Evolutionary conservation across 2,113 vertebrate genomes (phyloP).

Genomic region (Hippocampus comes): DNA sequence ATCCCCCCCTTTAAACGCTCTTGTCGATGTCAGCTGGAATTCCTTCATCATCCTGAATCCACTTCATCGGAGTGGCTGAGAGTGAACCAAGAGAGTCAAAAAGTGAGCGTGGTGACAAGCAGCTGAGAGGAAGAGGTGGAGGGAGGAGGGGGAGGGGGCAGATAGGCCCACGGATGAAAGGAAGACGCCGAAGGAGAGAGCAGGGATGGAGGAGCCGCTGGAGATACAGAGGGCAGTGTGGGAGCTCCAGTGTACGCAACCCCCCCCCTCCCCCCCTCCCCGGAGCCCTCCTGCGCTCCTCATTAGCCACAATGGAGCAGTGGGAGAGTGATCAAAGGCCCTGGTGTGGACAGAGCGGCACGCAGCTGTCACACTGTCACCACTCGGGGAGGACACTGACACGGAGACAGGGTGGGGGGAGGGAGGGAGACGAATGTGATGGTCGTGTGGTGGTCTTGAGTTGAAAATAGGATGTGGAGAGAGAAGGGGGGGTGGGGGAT

Average conservation of each 20-base stretch:
- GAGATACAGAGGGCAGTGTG: slow-evolving; percentile 21
- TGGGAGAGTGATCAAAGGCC: slow-evolving; percentile 54
- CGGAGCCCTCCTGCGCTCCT: slow-evolving; percentile 37
- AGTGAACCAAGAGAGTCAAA: neutral
- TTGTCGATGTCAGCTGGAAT: neutral
- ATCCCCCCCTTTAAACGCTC: neutral
- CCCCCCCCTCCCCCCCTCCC: neutral
- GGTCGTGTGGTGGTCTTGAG: neutral
- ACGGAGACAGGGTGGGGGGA: slow-evolving; percentile 1
- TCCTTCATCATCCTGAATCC: neutral
- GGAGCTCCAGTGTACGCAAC: slow-evolving; percentile 6
- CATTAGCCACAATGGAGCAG: slow-evolving; percentile 55
- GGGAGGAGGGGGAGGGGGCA: too few relatives aligned
- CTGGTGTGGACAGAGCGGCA: slow-evolving; percentile 27
- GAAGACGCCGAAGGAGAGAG: neutral
- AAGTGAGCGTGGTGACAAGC: neutral
- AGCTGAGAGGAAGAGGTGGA: neutral
- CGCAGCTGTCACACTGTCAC: slow-evolving; percentile 57
- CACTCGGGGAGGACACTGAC: slow-evolving; percentile 27
- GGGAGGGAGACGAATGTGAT: slow-evolving; percentile 4
- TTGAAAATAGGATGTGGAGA: neutral
- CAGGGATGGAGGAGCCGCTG: slow-evolving; percentile 1
- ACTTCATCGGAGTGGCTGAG: neutral
- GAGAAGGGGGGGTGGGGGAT: neutral
- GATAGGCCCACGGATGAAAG: neutral